Percentiles rank a stretch among this genome's conserved stretches.
Conservation (phyloP, 2,888 invertebrate genomes). For the Acholoe squamosa region DNA sequence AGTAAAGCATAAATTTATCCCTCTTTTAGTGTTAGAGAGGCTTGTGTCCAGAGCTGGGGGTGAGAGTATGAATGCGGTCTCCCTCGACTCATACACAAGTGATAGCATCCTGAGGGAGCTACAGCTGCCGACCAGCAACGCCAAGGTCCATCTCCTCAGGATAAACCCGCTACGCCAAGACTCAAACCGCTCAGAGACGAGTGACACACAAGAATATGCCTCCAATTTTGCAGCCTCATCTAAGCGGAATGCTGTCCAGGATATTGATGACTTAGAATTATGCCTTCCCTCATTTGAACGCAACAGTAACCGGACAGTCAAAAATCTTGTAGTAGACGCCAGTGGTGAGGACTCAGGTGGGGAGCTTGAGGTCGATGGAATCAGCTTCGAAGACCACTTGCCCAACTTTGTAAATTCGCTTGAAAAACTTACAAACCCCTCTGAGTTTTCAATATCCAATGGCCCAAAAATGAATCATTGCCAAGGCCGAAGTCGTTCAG, state of each 20-base stretch:
- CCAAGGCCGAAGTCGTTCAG: background rate
- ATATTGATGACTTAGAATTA: background rate
- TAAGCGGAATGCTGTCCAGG: background rate
- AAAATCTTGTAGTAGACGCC: background rate
- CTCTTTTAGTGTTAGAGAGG: background rate
- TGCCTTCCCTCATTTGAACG: background rate
- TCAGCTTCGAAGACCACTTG: constrained; percentile 63
- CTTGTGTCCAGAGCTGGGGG: background rate
- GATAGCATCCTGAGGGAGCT: constrained; percentile 46
- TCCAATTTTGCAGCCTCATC: background rate
- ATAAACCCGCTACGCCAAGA: constrained; percentile 57
- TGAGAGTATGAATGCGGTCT: background rate
- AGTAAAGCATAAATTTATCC: no score
- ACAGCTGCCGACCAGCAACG: constrained; percentile 57
- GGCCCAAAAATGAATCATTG: background rate
- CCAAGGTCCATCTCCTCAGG: constrained; percentile 55
- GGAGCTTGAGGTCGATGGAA: constrained; percentile 61
- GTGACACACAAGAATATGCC: background rate
- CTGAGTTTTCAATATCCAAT: background rate
- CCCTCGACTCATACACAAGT: constrained; percentile 5
- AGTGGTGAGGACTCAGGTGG: constrained; percentile 51
- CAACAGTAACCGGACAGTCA: background rate
- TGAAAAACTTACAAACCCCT: constrained; percentile 3
- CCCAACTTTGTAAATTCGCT: constrained; percentile 26
- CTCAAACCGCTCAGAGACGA: background rate